phyloP scores from a whole-genome alignment of 2,888 invertebrate species.

The Eristalis tenax region DNA sequence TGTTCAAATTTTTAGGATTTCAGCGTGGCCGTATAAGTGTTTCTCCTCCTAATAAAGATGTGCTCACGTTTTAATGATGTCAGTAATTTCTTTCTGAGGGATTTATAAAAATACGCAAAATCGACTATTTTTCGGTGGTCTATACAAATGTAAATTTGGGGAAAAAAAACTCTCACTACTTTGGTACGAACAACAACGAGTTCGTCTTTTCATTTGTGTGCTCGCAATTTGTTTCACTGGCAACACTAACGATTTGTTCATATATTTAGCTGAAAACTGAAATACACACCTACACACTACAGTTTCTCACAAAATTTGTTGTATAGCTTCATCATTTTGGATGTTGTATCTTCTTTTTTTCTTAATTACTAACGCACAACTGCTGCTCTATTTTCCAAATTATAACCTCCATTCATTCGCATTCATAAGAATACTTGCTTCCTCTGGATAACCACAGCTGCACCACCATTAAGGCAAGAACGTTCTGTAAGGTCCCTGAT shows the following conservation, averaged over 20 bases:
- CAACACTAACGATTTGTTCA: neutral
- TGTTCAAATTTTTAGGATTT: too few species aligned
- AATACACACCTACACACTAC: neutral
- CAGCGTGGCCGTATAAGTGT: too few species aligned
- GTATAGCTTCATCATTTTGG: constrained; percentile 16
- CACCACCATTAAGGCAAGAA: constrained; percentile 34
- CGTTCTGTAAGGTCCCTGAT: constrained; percentile 17
- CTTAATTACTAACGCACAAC: constrained; percentile 50
- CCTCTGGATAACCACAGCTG: constrained; percentile 3
- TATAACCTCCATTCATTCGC: constrained; percentile 39
- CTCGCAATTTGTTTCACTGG: neutral
- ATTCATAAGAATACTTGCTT: constrained; percentile 30
- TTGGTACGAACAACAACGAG: too few species aligned
- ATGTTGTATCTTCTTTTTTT: constrained; percentile 6
- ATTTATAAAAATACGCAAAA: too few species aligned
- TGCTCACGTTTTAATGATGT: too few species aligned
- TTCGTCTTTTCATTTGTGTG: too few species aligned
- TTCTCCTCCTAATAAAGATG: too few species aligned
- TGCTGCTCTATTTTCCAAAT: constrained; percentile 51
- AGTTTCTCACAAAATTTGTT: constrained; percentile 5
- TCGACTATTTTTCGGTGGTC: too few species aligned
- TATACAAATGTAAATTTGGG: too few species aligned
- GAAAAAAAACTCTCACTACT: too few species aligned
- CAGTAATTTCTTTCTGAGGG: too few species aligned
- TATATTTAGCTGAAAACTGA: neutral